Evolutionary conservation across 2,113 vertebrate species (phyloP).

Genomic region (Fulica atra): DNA sequence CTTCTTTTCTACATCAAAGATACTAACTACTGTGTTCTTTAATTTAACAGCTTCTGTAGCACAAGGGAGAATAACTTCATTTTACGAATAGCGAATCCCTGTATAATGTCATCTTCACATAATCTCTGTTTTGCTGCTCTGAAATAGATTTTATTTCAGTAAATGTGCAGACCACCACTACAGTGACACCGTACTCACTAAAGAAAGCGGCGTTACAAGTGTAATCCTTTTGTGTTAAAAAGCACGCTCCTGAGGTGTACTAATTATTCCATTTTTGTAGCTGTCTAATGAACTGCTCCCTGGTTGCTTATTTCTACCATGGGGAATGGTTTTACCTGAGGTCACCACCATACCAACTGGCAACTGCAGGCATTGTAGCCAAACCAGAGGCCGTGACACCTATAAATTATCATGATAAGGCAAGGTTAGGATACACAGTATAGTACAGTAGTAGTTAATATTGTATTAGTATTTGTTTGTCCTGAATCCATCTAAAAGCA

Average conservation of each 20-base stretch:
- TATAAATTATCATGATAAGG: background rate
- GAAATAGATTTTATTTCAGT: slow-evolving; percentile 16
- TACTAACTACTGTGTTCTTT: slow-evolving; percentile 45
- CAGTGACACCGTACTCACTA: background rate
- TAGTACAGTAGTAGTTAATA: background rate
- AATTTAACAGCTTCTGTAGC: slow-evolving; percentile 64
- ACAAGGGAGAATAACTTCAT: slow-evolving; percentile 47
- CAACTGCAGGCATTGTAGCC: background rate
- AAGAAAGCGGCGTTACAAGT: background rate
- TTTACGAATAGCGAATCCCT: slow-evolving; percentile 43
- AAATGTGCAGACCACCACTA: background rate
- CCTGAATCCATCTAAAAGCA: background rate
- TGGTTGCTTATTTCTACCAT: background rate
- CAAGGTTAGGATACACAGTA: background rate
- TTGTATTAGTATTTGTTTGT: background rate
- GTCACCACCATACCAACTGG: background rate
- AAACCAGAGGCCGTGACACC: background rate
- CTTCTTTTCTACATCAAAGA: slow-evolving; percentile 51
- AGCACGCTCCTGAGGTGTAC: background rate
- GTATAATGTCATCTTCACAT: slow-evolving; percentile 9
- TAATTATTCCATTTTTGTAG: background rate
- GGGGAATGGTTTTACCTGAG: background rate
- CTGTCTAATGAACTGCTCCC: background rate
- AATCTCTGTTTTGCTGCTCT: slow-evolving; percentile 11
- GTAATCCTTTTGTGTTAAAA: background rate